Base-by-base conservation (phyloP, 1,140 invertebrate species). In the Cylas formicarius region DNA sequence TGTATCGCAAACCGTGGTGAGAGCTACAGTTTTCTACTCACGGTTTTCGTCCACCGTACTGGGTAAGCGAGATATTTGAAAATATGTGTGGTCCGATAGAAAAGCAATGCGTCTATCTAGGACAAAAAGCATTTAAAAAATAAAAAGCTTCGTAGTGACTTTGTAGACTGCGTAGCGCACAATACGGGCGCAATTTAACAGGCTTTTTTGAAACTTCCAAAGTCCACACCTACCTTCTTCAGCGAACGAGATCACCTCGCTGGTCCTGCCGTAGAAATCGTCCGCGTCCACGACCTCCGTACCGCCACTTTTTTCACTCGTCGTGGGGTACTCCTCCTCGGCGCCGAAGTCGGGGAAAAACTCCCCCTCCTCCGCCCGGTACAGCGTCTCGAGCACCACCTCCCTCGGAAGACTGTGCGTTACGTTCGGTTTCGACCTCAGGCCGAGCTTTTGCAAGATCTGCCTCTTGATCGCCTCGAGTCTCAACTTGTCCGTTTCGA, bases 211-310 rank as follows among this genome's bases (percentile, higher is more conserved):
- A n/a, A n/a, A n/a, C n/a, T n/a, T n/a, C n/a, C n/a, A n/a, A n/a
- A n/a, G n/a, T n/a, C n/a, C 16, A 23, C n/a, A 66, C 73, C 75
- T 69, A 86, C 84, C 84, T 67, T 78, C 77, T 62, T 86, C 84
- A 4, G 83, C 82, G 60, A 88, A 88, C 9, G 81, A 79, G 53
- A 87, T 86, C 55, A 88, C 85, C 66, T 87, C 84, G 17, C 82
- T 82, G 4, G 84, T 86, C 45, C 77, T 77, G 8, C 80, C 84
- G 64, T 82, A 84, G 58, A 82, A 85, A 54, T 85, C 82, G 56
- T 86, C 82, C 10, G 72, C 66, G 40, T 73, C 72, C 22, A 47
- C 47, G 9, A 46, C 35, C 16, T 54, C 48, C 34, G 38, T 37
- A 17, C 28, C 60, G 26, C 23, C 47, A 57, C 55, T 44, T 49